phyloP scores from a whole-genome alignment of 2,888 invertebrate species.

The Heliconius cydno region DNA sequence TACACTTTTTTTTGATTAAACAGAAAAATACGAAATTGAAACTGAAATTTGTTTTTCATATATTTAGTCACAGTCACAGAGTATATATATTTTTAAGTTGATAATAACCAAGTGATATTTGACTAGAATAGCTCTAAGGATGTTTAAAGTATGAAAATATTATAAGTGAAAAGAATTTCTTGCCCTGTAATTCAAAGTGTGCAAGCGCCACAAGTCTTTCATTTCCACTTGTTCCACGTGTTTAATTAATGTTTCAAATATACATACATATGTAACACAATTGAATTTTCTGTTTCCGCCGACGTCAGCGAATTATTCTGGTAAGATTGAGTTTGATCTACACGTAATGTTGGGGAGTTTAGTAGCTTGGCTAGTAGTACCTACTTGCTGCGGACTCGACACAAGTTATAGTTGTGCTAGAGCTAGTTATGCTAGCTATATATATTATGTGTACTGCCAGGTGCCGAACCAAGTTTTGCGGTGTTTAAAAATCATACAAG shows the following conservation, averaged over 20 bases:
- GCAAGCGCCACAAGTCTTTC: not conserved
- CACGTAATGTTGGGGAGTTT: conserved; percentile 1
- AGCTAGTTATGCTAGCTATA: not conserved
- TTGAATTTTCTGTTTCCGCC: conserved; percentile 23
- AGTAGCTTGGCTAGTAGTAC: not conserved
- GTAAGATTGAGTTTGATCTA: conserved; percentile 17
- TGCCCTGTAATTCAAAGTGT: too few species aligned
- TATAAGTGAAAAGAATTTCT: not conserved
- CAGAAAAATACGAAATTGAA: not conserved
- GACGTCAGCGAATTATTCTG: conserved; percentile 35
- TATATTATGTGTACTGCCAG: not conserved
- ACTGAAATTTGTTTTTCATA: not conserved
- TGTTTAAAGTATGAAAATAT: not conserved
- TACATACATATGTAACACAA: not conserved
- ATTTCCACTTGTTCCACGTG: not conserved
- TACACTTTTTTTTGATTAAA: not conserved
- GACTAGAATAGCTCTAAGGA: too few species aligned
- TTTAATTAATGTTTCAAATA: not conserved
- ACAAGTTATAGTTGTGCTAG: not conserved
- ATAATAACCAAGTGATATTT: not conserved
- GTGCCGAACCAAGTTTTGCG: too few species aligned
- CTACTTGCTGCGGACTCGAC: not conserved
- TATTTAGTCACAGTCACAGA: too few species aligned
- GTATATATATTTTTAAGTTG: not conserved
- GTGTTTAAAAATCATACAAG: too few species aligned